phyloP scores from a whole-genome alignment of 2,888 invertebrate species.

The Diaperis boleti region DNA sequence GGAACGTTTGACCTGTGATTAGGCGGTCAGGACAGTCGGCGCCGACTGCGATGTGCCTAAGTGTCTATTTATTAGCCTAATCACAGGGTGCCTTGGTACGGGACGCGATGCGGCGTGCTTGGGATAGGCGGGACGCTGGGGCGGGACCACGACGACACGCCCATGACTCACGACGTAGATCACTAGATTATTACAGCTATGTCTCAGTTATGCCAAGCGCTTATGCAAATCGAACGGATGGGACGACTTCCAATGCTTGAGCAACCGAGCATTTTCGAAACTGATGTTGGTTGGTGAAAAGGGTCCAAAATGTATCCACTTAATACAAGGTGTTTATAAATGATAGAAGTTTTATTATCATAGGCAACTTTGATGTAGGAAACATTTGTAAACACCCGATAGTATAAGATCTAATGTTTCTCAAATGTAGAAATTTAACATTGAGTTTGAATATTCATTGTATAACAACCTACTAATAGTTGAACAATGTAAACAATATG shows the following conservation, averaged over 20 bases:
- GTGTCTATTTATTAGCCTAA: conserved; percentile 66
- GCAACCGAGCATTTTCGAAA: conserved; percentile 9
- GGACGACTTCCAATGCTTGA: conserved; percentile 4
- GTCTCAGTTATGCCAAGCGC: conserved; percentile 38
- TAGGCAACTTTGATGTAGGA: too few species aligned
- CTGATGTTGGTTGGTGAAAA: too few species aligned
- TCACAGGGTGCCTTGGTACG: conserved; percentile 62
- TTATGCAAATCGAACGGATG: conserved; percentile 31
- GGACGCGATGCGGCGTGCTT: conserved; percentile 54
- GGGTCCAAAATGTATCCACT: too few species aligned
- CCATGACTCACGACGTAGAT: conserved; percentile 62
- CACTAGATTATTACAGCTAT: conserved; percentile 50
- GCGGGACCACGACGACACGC: conserved; percentile 59
- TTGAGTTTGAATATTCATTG: too few species aligned
- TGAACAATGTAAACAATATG: too few species aligned
- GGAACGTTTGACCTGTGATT: conserved; percentile 63
- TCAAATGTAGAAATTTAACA: too few species aligned
- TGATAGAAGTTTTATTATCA: too few species aligned
- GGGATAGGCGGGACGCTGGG: conserved; percentile 57
- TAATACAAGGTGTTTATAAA: too few species aligned
- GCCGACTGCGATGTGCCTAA: conserved; percentile 61
- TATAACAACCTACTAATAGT: too few species aligned
- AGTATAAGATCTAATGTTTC: too few species aligned
- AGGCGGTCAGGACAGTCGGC: conserved; percentile 62
- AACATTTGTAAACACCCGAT: too few species aligned